Percentiles rank a stretch among this genome's conserved stretches.
Conservation (phyloP, 2,888 invertebrate genomes). For the Philaethria dido region DNA sequence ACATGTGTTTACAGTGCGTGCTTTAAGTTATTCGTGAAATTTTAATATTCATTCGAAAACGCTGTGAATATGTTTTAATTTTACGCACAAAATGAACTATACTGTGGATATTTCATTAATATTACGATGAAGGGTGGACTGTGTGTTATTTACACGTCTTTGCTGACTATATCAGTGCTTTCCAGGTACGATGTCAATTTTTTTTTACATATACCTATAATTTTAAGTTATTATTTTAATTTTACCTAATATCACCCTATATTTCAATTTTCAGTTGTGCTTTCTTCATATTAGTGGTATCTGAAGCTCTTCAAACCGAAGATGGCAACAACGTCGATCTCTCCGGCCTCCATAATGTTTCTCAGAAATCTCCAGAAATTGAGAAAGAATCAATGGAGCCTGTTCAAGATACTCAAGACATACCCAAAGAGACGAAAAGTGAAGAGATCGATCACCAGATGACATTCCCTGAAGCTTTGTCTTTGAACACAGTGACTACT, state of each 20-base stretch:
- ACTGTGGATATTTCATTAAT: slow-evolving; percentile 76
- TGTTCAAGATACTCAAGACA: slow-evolving; percentile 44
- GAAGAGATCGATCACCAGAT: slow-evolving; percentile 61
- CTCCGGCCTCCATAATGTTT: slow-evolving; percentile 75
- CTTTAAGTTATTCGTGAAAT: slow-evolving; percentile 53
- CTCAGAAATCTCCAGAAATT: slow-evolving; percentile 59
- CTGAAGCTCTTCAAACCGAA: slow-evolving; percentile 78
- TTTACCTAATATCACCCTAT: slow-evolving; percentile 9
- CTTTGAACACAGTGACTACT: slow-evolving; percentile 82
- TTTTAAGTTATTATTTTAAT: neutral
- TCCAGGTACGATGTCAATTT: slow-evolving; percentile 74
- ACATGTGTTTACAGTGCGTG: slow-evolving; percentile 44
- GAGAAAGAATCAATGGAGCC: slow-evolving; percentile 43
- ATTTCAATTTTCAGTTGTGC: slow-evolving; percentile 74
- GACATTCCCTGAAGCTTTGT: slow-evolving; percentile 78
- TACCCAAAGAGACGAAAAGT: slow-evolving; percentile 41
- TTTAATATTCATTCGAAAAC: slow-evolving; percentile 51
- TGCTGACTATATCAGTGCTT: slow-evolving; percentile 84
- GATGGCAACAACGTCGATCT: slow-evolving; percentile 63
- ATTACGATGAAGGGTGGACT: slow-evolving; percentile 86
- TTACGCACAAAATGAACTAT: slow-evolving; percentile 79
- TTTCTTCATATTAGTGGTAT: slow-evolving; percentile 84
- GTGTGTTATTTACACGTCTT: slow-evolving; percentile 84
- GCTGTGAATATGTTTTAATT: slow-evolving; percentile 70
- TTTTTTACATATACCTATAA: slow-evolving; percentile 14